phyloP scores from a whole-genome alignment of 2,113 vertebrate species.

The Petrocephalus zakoni region DNA sequence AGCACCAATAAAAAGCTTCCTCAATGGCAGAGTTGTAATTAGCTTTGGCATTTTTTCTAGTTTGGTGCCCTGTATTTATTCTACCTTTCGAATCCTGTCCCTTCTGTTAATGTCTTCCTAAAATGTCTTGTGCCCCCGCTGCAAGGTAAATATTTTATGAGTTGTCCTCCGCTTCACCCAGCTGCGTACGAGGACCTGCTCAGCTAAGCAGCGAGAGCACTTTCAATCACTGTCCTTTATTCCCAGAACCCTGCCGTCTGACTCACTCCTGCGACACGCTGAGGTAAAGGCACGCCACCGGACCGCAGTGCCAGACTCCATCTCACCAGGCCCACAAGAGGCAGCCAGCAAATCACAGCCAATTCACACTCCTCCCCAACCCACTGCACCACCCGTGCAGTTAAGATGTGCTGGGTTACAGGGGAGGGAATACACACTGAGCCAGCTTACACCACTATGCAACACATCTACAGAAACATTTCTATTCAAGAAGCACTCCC shows the following conservation, averaged over 20 bases:
- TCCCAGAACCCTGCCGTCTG: neutral
- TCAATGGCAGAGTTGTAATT: neutral
- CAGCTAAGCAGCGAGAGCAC: neutral
- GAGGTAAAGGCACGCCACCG: neutral
- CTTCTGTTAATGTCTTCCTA: neutral
- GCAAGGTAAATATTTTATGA: conserved; percentile 22
- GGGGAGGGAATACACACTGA: neutral
- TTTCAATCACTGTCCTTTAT: conserved; percentile 13
- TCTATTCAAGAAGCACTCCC: neutral
- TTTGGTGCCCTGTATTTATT: neutral
- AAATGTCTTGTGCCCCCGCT: neutral
- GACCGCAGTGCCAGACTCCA: neutral
- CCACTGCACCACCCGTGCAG: neutral
- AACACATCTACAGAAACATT: neutral
- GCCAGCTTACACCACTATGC: neutral
- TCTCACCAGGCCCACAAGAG: neutral
- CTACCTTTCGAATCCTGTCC: neutral
- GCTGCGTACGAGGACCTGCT: neutral
- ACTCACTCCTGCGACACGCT: neutral
- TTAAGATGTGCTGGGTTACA: neutral
- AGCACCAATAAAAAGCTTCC: neutral
- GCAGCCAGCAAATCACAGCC: neutral
- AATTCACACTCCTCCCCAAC: neutral
- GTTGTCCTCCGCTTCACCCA: neutral
- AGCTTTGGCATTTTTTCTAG: neutral